Evolutionary conservation across 2,888 invertebrate species (phyloP).

Genomic region (Griposia aprilina): DNA sequence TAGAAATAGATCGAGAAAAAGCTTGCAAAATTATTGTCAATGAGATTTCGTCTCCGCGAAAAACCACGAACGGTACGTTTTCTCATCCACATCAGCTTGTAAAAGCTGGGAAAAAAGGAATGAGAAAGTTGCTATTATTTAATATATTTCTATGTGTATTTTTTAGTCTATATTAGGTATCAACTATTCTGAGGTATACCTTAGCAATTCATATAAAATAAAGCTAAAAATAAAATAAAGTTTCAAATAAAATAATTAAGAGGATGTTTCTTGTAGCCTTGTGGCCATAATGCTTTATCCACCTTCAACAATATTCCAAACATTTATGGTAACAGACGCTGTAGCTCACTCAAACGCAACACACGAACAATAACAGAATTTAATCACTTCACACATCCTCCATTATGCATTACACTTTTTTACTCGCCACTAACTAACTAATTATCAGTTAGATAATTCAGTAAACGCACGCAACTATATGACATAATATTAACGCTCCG

Average conservation of each 20-base stretch:
- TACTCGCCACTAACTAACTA: slow-evolving; percentile 34
- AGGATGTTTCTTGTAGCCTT: no score
- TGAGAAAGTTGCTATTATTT: not conserved
- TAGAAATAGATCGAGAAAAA: not conserved
- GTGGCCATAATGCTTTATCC: not conserved
- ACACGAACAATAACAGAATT: slow-evolving; percentile 30
- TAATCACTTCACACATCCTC: slow-evolving; percentile 38
- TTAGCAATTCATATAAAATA: not conserved
- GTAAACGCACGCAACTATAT: slow-evolving; percentile 63
- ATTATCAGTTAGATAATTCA: slow-evolving; percentile 65
- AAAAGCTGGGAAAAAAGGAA: not conserved
- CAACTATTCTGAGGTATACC: not conserved
- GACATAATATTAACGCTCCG: slow-evolving; percentile 67
- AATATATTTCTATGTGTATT: no score
- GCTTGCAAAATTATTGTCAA: not conserved
- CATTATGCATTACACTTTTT: slow-evolving; percentile 53
- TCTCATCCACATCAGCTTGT: not conserved
- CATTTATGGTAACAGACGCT: not conserved
- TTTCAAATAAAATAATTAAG: no score
- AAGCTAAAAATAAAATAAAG: no score
- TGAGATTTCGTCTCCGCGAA: not conserved
- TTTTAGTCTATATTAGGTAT: not conserved
- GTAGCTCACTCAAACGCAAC: not conserved
- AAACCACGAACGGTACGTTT: no score
- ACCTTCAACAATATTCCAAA: no score